Base-by-base conservation (phyloP, 2,113 vertebrate genomes). In the Corapipo altera region DNA sequence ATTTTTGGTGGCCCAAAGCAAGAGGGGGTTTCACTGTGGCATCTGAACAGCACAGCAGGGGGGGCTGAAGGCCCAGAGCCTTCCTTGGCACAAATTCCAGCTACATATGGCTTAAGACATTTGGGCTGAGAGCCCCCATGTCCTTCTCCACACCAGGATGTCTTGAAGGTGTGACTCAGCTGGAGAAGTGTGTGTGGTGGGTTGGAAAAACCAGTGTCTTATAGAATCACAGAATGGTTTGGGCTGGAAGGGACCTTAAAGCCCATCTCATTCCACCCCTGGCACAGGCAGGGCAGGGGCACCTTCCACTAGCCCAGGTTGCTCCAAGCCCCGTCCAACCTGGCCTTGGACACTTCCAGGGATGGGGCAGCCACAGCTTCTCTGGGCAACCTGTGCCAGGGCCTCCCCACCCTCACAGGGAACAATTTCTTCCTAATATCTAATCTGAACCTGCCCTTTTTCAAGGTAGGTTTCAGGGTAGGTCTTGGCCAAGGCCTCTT, bases 371-470 rank as follows among this genome's bases (percentile, higher is more conserved):
- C 67, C 67, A 7, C 51, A 81, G 44, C 77, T 67, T 0, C 59
- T 89, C 51, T 59, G 61, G 43, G 43, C 2, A 49, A 0, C 8
- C 51, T 37, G 2, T 59, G 33, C 58, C 66, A 71, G 85, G 33
- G 28, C 20, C 30, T 64, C 0, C 0, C 2, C 43, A 37, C 2
- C 9, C 33, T 24, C 23, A 3, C 33, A 74, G 39, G 32, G 15
- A 37, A 20, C 3, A 37, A 54, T 13, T 61, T 6, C 28, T 30
- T 12, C 70, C 46, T n/a, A 37, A 1, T 19, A n/a, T n/a, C 27
- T 54, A 54, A 61, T 3, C 33, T 0, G 7, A 1, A 20, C 11
- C n/a, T 61, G 87, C 33, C 15, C 52, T 39, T 8, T 44, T 46
- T 4, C 61, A 59, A 15, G 7, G 35, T 16, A 61, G 19, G 12